Evolutionary conservation across 2,797 vertebrate species (phyloP).

Genomic region (Mus spretus): DNA sequence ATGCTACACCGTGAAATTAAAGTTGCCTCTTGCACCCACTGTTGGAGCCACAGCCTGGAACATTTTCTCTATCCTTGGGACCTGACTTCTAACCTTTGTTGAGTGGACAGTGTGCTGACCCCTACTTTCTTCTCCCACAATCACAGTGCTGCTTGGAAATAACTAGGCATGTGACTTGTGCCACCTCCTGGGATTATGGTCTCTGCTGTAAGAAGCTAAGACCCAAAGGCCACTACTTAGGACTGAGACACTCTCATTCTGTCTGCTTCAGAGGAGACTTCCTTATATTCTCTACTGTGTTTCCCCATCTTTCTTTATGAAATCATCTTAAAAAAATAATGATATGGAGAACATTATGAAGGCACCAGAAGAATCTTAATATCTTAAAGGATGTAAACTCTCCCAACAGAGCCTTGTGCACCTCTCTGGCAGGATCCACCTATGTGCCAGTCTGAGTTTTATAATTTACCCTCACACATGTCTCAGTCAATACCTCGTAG

Average conservation of each 20-base stretch:
- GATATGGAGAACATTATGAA: background rate
- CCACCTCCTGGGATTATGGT: background rate
- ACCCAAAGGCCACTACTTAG: background rate
- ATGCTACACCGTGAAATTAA: background rate
- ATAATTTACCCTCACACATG: background rate
- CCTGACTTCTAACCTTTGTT: background rate
- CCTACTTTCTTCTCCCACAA: background rate
- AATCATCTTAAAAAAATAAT: background rate
- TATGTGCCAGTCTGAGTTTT: background rate
- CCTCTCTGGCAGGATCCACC: background rate
- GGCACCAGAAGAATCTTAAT: background rate
- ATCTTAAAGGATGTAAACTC: background rate
- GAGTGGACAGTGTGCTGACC: background rate
- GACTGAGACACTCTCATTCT: background rate
- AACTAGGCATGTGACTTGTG: background rate
- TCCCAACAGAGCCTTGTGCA: background rate
- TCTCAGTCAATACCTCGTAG: background rate
- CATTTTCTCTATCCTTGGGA: background rate
- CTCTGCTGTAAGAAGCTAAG: background rate
- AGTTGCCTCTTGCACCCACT: rapidly evolving
- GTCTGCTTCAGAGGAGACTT: background rate
- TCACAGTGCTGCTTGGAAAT: background rate
- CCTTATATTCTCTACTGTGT: background rate
- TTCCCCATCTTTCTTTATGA: background rate
- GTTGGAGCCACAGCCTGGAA: background rate